A percentile compares a stretch with the other conserved stretches of the same genome.
phyloP scores from a whole-genome alignment of 30 jellyfish, hydroid and myxozoan species.

The Turritopsis dohrnii region DNA sequence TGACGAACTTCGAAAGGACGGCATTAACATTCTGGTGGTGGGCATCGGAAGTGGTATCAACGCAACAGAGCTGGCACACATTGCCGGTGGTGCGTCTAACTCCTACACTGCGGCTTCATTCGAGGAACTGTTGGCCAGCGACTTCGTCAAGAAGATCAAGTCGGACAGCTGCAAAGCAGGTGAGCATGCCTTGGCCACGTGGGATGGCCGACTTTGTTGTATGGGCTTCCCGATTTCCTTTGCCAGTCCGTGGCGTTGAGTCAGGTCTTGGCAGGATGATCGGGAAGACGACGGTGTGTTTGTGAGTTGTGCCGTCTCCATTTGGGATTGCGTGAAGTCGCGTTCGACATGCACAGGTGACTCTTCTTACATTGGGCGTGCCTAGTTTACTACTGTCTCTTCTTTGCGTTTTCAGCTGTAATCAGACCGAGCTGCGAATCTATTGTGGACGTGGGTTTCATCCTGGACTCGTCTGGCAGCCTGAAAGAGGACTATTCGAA shows the following conservation, averaged over 20 bases:
- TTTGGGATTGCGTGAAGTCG: not conserved
- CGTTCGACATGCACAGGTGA: not conserved
- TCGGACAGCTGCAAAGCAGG: not conserved
- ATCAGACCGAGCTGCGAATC: constrained; percentile 1
- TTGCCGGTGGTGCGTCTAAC: not conserved
- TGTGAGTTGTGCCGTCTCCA: not conserved
- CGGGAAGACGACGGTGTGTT: not conserved
- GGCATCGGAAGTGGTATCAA: not conserved
- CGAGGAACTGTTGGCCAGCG: not conserved
- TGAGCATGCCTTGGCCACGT: too few species aligned
- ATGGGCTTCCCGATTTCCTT: too few species aligned
- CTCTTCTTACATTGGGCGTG: not conserved
- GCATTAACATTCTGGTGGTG: not conserved
- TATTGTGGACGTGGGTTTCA: constrained; percentile 3
- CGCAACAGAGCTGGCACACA: constrained; percentile 6
- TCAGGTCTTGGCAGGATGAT: too few species aligned
- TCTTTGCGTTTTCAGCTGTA: not conserved
- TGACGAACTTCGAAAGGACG: not conserved
- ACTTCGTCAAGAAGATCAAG: not conserved
- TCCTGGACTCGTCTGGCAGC: not conserved
- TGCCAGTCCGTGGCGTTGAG: too few species aligned
- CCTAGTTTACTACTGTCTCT: not conserved
- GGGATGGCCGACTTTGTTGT: too few species aligned
- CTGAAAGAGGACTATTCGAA: not conserved
- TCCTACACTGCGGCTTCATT: not conserved